Conservation (phyloP, 1,140 invertebrate species). For the Phortica variegata region DNA sequence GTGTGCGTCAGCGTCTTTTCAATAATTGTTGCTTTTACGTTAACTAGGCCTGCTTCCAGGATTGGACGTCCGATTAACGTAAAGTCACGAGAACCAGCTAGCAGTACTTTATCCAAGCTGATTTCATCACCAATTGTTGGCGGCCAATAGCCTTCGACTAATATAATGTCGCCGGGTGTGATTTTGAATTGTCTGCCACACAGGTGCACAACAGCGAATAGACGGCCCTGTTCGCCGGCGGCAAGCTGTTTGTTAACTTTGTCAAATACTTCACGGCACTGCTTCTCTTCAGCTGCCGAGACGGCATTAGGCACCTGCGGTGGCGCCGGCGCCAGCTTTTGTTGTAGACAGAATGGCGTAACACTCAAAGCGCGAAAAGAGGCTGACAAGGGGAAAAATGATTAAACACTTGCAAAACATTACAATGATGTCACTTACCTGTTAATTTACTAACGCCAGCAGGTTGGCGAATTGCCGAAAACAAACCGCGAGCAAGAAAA, state of each 20-base stretch:
- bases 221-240: conserved; percentile 64
- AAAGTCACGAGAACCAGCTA: conserved; percentile 83
- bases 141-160: conserved; percentile 81
- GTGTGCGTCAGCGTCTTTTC: conserved; percentile 87
- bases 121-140: conserved; percentile 81
- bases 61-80: conserved; percentile 81
- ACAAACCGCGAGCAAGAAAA: conserved; percentile 7
- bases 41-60: conserved; percentile 72
- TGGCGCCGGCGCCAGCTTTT: conserved; percentile 16
- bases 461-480: conserved; percentile 4
- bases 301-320: conserved; percentile 11
- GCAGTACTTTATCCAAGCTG: conserved; percentile 81
- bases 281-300: conserved; percentile 25
- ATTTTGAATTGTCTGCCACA: conserved; percentile 85
- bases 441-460: conserved; percentile 7
- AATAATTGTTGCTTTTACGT: conserved; percentile 81
- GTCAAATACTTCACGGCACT: conserved; percentile 56
- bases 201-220: conserved; percentile 85
- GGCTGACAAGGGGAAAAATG: conserved; percentile 14
- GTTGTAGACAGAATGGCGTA: conserved; percentile 29
- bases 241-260: conserved; percentile 65
- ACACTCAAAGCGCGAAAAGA: conserved; percentile 41
- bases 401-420: too few species aligned
- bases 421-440: conserved; percentile 11
- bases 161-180: conserved; percentile 81